Evolutionary conservation across 2,888 invertebrate species (phyloP), one percentile per base, ranked within the genome.

Genomic region (Altica lythri): DNA sequence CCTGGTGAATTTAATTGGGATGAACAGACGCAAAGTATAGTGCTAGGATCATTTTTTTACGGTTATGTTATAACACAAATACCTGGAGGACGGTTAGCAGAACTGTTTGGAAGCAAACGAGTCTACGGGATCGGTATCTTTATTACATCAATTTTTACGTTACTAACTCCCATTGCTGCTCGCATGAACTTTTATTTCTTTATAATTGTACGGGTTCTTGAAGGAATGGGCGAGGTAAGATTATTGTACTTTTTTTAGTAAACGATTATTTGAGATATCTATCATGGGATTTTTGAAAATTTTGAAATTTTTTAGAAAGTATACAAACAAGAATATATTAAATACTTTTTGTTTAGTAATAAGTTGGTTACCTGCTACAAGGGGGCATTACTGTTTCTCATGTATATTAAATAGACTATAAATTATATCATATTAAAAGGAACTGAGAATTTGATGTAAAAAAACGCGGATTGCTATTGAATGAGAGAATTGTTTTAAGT

Each of bases 1-100:
- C 77, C 80, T 59, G 90, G 90, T 42, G 86, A 88, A 65, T 91
- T 91, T 68, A 79, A 81, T 32, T 92, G 92, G 92, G 84, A 88
- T 61, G 86, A 89, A 71, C 81, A 81, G 60, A 88, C 88, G 5
- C 91, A 91, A 73, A 89, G 90, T 50, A 80, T 90, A 56, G 89
- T 92, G 55, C 77, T 92, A 56, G 90, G 90, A 14, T 88, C 90
- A 18, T 92, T 92, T 75, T 92, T 92, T 73, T 86, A 90, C 72
- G 90, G 90, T 59, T 91, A 90, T 75, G 90, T 90, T 12, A 72
- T 89, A 60, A 90, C 90, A 34, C 90, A 91, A 80, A 84, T 88
- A 60, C 90, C 90, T 27, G 90, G 90, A 29, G 90, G 90, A n/a
- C 80, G 90, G 65, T 80, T 95, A 77, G 92, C 95, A 1, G 92